Base-by-base conservation (phyloP, 1,140 invertebrate genomes). In the Pseudomyrmex flavicornis region DNA sequence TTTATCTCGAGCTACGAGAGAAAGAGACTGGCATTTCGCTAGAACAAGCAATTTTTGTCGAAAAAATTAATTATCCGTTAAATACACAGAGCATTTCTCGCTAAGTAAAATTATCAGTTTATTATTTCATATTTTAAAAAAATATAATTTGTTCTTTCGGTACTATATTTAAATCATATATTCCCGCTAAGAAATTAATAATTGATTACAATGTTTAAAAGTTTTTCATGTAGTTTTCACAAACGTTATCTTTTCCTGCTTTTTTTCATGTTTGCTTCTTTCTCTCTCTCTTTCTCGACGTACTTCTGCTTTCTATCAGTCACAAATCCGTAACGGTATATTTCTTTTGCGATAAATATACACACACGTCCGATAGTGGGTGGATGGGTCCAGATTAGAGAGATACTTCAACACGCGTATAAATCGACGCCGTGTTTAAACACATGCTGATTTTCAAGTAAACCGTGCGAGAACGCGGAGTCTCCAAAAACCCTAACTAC, bases 361-460 rank as follows among this genome's bases (percentile, higher is more conserved):
- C 17, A 35, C 13, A 35, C 13, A 35, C 62, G 52, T 68, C 54
- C 69, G 66, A 50, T 62, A 62, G 63, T 22, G 35, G 35, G 35
- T 35, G 35, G 35, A 56, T 5, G 35, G 50, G 59, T 17, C 26
- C n/a, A 50, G 35, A 75, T 75, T 58, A 22, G n/a, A 20, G 26
- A 54, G 66, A 62, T 44, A 63, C 54, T 56, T 73, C 85, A 61
- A 61, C 48, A 46, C n/a, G 61, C 68, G 76, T 68, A 46, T 88
- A 88, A 88, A 85, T 61, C 9, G 12, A n/a, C 48, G 48, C 17
- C 22, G 22, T 56, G 79, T 75, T 87, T 74, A 82, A 82, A 88
- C 59, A 35, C 10, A 8, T 10, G 22, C 50, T 1, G 9, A n/a
- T 20, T 44, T 74, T 26, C 13, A 20, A n/a, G 15, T 44, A 54